Conservation (phyloP, 2,113 vertebrate genomes). For the Microcebus jonahi region DNA sequence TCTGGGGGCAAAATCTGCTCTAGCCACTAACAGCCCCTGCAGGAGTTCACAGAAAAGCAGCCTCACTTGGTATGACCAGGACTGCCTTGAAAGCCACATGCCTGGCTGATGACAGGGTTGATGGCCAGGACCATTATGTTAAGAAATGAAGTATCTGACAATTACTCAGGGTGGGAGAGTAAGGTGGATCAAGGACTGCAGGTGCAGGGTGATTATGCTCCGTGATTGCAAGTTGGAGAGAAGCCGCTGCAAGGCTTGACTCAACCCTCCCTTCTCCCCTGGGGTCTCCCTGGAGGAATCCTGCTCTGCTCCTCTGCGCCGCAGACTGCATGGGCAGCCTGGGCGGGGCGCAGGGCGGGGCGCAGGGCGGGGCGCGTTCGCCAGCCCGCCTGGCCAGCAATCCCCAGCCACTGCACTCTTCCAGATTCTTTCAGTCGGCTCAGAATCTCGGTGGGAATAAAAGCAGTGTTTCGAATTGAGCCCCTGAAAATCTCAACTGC, state of each 20-base stretch:
- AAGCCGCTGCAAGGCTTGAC: neutral
- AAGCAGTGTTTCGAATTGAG: neutral
- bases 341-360: too few species aligned
- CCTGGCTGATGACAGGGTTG: neutral
- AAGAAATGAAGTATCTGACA: neutral
- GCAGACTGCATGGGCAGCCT: neutral
- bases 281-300: neutral
- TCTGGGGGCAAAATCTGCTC: neutral
- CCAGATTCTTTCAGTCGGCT: neutral
- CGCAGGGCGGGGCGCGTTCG: too few species aligned
- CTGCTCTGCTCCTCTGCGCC: neutral
- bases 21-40: neutral
- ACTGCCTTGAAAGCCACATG: neutral
- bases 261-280: neutral
- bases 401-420: neutral
- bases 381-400: neutral
- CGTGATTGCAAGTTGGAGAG: neutral
- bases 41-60: neutral
- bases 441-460: neutral
- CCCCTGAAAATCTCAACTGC: neutral
- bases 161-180: neutral
- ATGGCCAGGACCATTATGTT: neutral
- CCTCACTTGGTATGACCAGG: accelerated
- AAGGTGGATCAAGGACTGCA: accelerated
- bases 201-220: neutral